Base-by-base conservation (phyloP, 2,888 invertebrate species). In the Limenitis camilla region DNA sequence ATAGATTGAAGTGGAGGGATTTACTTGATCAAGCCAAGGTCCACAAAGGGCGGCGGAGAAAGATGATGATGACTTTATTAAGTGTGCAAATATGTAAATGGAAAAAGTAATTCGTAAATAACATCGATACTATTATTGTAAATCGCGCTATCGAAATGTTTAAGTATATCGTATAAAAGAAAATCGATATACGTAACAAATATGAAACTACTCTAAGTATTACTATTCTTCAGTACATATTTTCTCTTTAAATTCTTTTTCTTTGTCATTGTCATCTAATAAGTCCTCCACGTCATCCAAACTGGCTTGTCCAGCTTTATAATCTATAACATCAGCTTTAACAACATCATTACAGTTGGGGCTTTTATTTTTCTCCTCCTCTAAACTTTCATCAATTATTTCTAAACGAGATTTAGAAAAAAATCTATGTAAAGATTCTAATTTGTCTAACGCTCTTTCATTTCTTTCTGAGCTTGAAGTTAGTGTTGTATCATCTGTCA, bases 241-340 rank as follows among this genome's bases (percentile, higher is more conserved):
- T 42, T 51, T 19, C 29, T 39, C 46, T 44, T 53, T 53, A 36
- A 46, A 40, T 35, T 58, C 59, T 49, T 38, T 48, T 40, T 63
- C 64, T 40, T 52, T 66, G 8, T 73, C 73, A 57, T 66, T 62
- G 44, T 85, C 86, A 11, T 84, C 83, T 57, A 77, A 72, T 33
- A 87, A 63, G 47, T 87, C 87, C 63, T 87, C 87, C 0, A 87
- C 81, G 10, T 87, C 87, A 39, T 87, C 87, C 5, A 87, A 61
- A 52, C 86, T 86, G 0, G 85, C 81, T 59, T 87, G 86, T 0
- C 78, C 82, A 0, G 62, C 69, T 63, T 76, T 83, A 7, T 66
- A 56, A 6, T 72, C 72, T 1, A 57, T 40, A 1, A 61, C 53
- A 11, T 62, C 64, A 7, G 55, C 56, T 56, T 67, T 54, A 33